Percentiles rank a stretch among this genome's conserved stretches.
These are phyloP conservation scores for Glaucomys volans DNA, from an alignment of 2,113 vertebrate genomes.

Conservation along the genomic window DNA sequence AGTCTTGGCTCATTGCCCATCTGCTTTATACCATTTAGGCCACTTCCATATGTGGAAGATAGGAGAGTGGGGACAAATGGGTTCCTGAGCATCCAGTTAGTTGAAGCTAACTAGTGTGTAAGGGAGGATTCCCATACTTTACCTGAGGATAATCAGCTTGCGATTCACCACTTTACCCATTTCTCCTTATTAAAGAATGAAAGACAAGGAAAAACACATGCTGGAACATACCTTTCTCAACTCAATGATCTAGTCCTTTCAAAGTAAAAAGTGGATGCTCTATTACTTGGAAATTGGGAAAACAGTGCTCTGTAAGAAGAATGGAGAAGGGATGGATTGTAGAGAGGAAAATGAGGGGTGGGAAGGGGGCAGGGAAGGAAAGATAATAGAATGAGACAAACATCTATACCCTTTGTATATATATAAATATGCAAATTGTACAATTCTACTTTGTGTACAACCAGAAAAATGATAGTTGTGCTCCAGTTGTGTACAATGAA, in stretches of 20 bases:
- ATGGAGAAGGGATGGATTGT: too few species aligned
- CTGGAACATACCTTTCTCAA: background rate
- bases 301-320: background rate
- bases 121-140: background rate
- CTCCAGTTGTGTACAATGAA: too few species aligned
- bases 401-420: too few species aligned
- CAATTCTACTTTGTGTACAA: too few species aligned
- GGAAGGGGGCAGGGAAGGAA: too few species aligned
- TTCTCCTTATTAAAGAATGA: background rate
- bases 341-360: too few species aligned
- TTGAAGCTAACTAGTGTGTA: background rate
- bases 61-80: background rate
- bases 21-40: background rate
- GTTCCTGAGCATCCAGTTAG: background rate
- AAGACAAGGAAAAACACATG: constrained; percentile 15
- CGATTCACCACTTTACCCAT: background rate
- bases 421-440: too few species aligned
- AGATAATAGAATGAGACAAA: too few species aligned
- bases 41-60: background rate
- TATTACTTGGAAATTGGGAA: constrained; percentile 26
- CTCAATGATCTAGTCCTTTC: background rate
- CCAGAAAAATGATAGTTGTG: too few species aligned
- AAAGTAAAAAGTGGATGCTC: background rate
- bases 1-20: background rate
- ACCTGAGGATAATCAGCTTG: background rate